Conservation (phyloP, 2,113 vertebrate genomes). For the Ovis aries region DNA sequence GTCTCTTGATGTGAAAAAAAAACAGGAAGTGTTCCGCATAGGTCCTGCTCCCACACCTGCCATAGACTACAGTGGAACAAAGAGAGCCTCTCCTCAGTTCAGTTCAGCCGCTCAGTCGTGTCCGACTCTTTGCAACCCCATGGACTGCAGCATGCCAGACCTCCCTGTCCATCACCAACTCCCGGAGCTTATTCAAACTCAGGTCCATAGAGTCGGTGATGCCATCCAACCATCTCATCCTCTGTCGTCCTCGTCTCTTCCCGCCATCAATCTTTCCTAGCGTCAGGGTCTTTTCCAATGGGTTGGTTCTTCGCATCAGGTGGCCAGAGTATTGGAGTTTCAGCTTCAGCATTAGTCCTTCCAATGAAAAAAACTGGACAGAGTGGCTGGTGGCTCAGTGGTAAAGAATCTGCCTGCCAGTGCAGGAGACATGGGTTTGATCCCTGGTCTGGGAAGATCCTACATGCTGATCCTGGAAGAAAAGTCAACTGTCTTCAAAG, state of each 20-base stretch:
- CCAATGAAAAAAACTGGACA: neutral
- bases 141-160: neutral
- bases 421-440: neutral
- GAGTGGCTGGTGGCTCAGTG: neutral
- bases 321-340: neutral
- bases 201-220: neutral
- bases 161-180: neutral
- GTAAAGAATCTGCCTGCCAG: neutral
- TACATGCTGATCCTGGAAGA: neutral
- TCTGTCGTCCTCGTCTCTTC: neutral
- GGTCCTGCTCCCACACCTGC: neutral
- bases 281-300: neutral
- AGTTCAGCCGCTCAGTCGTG: neutral
- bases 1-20: neutral
- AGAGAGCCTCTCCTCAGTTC: neutral
- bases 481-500: neutral
- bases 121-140: neutral
- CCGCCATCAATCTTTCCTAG: neutral
- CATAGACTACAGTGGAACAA: neutral
- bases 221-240: neutral
- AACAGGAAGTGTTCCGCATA: neutral
- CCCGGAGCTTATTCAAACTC: neutral
- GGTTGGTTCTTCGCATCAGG: neutral
- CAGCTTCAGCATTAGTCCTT: neutral
- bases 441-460: neutral